Evolutionary conservation across 2,888 invertebrate genomes (phyloP).

Genomic region (Keiferia lycopersicella): DNA sequence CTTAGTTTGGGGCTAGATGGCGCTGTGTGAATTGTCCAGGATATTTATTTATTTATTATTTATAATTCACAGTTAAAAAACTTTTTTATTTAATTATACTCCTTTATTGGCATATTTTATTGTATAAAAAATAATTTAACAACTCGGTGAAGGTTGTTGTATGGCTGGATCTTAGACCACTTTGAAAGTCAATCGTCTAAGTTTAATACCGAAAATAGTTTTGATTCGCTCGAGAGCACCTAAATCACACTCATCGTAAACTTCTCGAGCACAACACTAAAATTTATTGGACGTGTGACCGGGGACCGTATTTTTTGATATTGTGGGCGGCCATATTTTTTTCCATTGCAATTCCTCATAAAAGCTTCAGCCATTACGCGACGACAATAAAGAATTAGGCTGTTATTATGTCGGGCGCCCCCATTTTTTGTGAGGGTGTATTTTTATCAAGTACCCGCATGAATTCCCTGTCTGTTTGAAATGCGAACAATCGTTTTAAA

Average conservation of each 20-base stretch:
- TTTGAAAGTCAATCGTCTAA: background rate
- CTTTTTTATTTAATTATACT: no score
- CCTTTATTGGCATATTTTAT: no score
- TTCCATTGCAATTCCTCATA: constrained; percentile 22
- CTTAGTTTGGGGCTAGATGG: no score
- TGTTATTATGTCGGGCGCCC: constrained; percentile 28
- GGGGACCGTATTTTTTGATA: background rate
- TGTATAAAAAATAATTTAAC: no score
- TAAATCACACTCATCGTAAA: background rate
- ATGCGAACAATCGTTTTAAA: constrained; percentile 57
- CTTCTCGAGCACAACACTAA: constrained; percentile 3
- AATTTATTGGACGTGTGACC: constrained; percentile 2
- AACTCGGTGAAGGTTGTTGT: no score
- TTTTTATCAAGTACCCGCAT: constrained; percentile 63
- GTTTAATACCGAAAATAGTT: background rate
- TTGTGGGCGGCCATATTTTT: constrained; percentile 11
- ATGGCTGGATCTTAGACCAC: no score
- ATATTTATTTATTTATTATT: no score
- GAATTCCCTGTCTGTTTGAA: constrained; percentile 49
- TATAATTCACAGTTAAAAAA: no score
- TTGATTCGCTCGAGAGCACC: background rate
- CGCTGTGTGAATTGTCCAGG: no score
- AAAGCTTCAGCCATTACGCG: constrained; percentile 22
- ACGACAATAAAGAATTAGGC: constrained; percentile 27
- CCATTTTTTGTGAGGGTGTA: constrained; percentile 38